phyloP scores from a whole-genome alignment of 64 coral and sea anemone species.

The Stichodactyla helianthus region DNA sequence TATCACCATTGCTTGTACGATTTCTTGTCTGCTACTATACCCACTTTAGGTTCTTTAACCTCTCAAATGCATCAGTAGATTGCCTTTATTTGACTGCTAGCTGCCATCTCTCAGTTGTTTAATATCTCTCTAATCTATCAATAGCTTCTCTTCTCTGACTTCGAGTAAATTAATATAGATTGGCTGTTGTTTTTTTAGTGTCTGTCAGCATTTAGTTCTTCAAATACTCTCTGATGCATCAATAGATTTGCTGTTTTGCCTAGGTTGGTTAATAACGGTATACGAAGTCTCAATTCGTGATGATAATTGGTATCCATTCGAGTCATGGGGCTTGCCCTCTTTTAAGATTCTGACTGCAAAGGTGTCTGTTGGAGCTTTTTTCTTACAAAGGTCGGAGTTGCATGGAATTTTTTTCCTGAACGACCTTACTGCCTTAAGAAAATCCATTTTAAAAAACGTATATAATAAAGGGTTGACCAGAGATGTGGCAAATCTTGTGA shows the following conservation, averaged over 20 bases:
- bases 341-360: background rate
- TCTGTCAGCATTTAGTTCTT: background rate
- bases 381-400: background rate
- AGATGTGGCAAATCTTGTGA: constrained; percentile 29
- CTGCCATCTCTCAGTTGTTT: too few relatives aligned
- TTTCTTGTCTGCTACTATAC: background rate
- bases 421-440: constrained; percentile 39
- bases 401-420: constrained; percentile 18
- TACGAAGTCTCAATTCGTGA: constrained; percentile 4
- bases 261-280: background rate
- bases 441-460: constrained; percentile 73
- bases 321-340: background rate
- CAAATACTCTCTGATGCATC: background rate
- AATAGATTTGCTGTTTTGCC: background rate
- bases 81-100: background rate
- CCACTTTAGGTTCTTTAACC: background rate
- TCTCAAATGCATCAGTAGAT: background rate
- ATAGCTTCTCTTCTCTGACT: background rate
- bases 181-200: background rate
- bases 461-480: constrained; percentile 65
- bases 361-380: background rate
- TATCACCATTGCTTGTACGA: background rate
- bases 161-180: background rate
- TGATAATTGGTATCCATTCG: background rate
- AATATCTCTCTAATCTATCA: too few relatives aligned